Percentiles rank a stretch among this genome's conserved stretches.
Evolutionary conservation across 2,113 vertebrate genomes (phyloP).

Genomic region (Eublepharis macularius): DNA sequence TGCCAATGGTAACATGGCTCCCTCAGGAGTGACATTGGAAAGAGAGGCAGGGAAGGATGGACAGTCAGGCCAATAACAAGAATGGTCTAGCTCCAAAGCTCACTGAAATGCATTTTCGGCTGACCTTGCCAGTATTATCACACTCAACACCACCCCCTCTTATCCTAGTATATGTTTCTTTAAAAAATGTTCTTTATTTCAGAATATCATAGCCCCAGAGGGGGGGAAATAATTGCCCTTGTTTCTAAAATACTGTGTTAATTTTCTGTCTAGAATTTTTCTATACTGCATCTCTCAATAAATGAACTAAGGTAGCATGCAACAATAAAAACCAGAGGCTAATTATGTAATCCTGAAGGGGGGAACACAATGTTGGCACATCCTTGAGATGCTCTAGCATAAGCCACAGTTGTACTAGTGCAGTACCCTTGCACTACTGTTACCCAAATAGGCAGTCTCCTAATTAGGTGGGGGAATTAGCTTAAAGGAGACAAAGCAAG

Average conservation of each 20-base stretch:
- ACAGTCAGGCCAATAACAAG: neutral
- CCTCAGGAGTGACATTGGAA: constrained; percentile 4
- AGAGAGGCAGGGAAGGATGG: neutral
- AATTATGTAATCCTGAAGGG: neutral
- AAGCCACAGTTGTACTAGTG: too few relatives aligned
- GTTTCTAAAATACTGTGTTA: neutral
- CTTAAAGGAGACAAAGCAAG: too few relatives aligned
- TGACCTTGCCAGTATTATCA: neutral
- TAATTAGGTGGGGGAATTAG: too few relatives aligned
- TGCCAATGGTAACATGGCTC: constrained; percentile 5
- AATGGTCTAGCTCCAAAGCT: neutral
- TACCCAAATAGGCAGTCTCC: too few relatives aligned
- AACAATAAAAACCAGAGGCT: neutral
- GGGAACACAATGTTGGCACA: too few relatives aligned
- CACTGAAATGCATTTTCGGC: neutral
- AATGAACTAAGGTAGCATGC: neutral
- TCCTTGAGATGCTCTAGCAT: too few relatives aligned
- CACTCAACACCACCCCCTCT: neutral
- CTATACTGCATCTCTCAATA: neutral
- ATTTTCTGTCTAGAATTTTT: neutral
- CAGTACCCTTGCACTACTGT: too few relatives aligned
- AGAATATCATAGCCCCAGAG: neutral
- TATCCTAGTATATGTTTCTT: neutral
- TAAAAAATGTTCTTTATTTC: neutral
- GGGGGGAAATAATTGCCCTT: neutral